Evolutionary conservation across 2,113 vertebrate species (phyloP).

Genomic region (Mirounga angustirostris): DNA sequence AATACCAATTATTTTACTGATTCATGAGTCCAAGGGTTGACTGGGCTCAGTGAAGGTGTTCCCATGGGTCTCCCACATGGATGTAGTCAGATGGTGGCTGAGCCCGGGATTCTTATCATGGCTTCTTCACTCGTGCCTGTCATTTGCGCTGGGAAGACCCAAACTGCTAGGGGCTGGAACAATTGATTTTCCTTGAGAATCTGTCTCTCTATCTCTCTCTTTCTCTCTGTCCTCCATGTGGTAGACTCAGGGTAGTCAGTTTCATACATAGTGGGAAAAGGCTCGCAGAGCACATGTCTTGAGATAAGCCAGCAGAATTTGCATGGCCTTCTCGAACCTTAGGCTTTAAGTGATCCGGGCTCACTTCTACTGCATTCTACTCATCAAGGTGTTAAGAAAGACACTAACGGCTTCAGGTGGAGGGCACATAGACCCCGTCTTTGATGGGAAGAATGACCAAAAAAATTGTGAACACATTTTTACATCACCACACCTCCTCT

Average conservation of each 20-base stretch:
- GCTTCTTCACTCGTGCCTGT: neutral
- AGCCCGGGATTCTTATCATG: neutral
- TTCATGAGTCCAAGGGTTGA: neutral
- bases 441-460: neutral
- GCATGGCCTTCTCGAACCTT: neutral
- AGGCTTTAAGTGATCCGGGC: neutral
- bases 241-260: neutral
- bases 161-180: neutral
- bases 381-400: neutral
- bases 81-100: neutral
- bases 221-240: too few relatives aligned
- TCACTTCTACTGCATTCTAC: neutral
- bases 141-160: neutral
- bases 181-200: neutral
- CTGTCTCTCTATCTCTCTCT: neutral
- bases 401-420: neutral
- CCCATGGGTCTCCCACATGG: neutral
- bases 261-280: neutral
- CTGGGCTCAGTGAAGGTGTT: neutral
- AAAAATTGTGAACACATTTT: neutral
- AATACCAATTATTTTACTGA: neutral
- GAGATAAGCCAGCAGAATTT: neutral
- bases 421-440: neutral
- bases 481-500: neutral
- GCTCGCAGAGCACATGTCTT: neutral